Conservation (phyloP, 2,797 vertebrate genomes). For the Argentina silus region DNA sequence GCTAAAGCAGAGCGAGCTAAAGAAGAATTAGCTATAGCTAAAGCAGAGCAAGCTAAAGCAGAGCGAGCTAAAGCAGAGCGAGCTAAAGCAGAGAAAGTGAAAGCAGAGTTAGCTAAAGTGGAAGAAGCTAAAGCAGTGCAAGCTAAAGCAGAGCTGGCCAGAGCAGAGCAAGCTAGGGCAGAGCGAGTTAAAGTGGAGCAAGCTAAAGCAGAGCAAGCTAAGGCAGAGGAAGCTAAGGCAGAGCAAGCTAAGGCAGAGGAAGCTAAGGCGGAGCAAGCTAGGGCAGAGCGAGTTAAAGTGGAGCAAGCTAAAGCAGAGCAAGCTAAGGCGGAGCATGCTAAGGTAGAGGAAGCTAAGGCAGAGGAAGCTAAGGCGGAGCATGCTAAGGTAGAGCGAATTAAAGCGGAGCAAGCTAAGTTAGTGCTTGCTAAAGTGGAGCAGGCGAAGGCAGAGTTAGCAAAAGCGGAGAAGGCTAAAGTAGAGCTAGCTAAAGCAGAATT, state of each 20-base stretch:
- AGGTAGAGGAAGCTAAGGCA: conserved; percentile 25
- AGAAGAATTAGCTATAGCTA: background rate
- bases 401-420: conserved; percentile 49
- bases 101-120: background rate
- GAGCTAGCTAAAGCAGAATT: conserved; percentile 1
- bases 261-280: too few relatives aligned
- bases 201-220: too few relatives aligned
- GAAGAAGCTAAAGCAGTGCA: background rate
- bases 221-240: too few relatives aligned
- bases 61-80: conserved; percentile 23
- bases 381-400: conserved; percentile 49
- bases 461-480: conserved; percentile 21
- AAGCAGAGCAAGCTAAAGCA: background rate
- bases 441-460: conserved; percentile 49
- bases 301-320: conserved; percentile 42
- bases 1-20: conserved; percentile 17
- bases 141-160: conserved; percentile 21
- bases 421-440: background rate
- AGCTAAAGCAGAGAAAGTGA: background rate
- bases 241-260: too few relatives aligned
- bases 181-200: too few relatives aligned
- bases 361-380: conserved; percentile 37
- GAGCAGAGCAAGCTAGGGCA: conserved; percentile 23
- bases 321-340: conserved; percentile 34
- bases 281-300: background rate